Evolutionary conservation across 2,888 invertebrate species (phyloP), one percentile per base, ranked within the genome.

Genomic region (Ernsta delagoae): DNA sequence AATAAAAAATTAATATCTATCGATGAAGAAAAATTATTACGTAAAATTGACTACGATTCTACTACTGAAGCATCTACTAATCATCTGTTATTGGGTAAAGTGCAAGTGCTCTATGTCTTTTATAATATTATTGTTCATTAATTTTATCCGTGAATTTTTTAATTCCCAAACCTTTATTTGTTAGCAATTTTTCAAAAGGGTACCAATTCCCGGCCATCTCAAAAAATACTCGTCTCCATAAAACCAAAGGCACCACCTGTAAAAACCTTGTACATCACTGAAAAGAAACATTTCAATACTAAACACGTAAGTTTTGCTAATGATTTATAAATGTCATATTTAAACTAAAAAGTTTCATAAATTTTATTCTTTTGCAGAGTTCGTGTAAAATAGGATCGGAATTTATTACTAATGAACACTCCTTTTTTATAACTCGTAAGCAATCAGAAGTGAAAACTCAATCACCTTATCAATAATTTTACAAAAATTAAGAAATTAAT

Each of bases 21-120:
- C 80, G 83, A 86, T 77, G 87, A 90, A 79, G 89, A 90, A 77
- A 90, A 89, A 78, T 78, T 87, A 62, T 81, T 86, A 76, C 83
- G 86, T 71, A 80, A 88, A 81, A 79, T 86, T 73, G 80, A 88
- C 74, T 88, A 86, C 87, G 84, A 87, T 73, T 81, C 79, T 70
- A 74, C 83, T 65, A 71, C 77, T 63, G 79, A 77, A 71, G 75
- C 75, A 66, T 78, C 83, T 11, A 70, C 75, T 48, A 74, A 84
- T 72, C 79, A 81, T 72, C 73, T 87, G 53, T 78, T 82, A 71
- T 78, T 89, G 71, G 88, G 90, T 70, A 62, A 59, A 41, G 2
- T n/a, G n/a, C n/a, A 39, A 39, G 5, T 6, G 7, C 39, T 39
- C 36, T 36, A 5, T 7, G 7, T 39, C 39, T 5, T 39, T 39